Base-by-base conservation (phyloP, 2,113 vertebrate genomes). In the Bucco capensis region DNA sequence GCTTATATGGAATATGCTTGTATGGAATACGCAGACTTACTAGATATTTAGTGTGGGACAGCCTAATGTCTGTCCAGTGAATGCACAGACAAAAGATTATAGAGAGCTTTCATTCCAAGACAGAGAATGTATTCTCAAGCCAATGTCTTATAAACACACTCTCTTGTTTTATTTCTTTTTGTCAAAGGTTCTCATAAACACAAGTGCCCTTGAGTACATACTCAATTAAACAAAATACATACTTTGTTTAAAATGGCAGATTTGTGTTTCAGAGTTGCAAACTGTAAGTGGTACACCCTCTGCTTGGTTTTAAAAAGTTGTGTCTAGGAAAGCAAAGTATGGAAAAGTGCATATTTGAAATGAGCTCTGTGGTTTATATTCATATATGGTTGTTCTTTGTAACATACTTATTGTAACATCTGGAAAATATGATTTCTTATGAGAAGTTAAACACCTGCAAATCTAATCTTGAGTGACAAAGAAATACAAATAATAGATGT, bases 131-230 rank as follows among this genome's bases (percentile, higher is more conserved):
- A 62, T 80, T 92, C 88, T 70, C 56, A 94, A 92, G 83, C 64
- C 85, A 77, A 44, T 61, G 11, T 83, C 72, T 93, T 93, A 83
- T 80, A 95, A 94, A 96, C 88, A 93, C 49, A 25, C 81, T 90
- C 72, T 93, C 60, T 84, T 88, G 49, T 87, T 73, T 88, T 90
- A 86, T 83, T 91, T 91, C 70, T 94, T 95, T 90, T 65, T 12
- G 0, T 86, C 86, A 78, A 83, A 90, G 56, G 47, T 86, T 88
- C 56, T 86, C 21, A 4, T 93, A 95, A 95, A 93, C 72, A 88
- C 0, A 1, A 86, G 77, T 80, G 51, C 76, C 50, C 88, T 88
- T 5, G 1, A 92, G 83, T 86, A 76, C 1, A 0, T 70, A 67
- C 53, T 88, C 0, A 1, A 61, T 92, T 88, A 94, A 94, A 93